Percentiles rank a stretch among this genome's conserved stretches.
phyloP scores from a whole-genome alignment of 35 echinoderm and acorn worm genomes.

The Amphiura filiformis region DNA sequence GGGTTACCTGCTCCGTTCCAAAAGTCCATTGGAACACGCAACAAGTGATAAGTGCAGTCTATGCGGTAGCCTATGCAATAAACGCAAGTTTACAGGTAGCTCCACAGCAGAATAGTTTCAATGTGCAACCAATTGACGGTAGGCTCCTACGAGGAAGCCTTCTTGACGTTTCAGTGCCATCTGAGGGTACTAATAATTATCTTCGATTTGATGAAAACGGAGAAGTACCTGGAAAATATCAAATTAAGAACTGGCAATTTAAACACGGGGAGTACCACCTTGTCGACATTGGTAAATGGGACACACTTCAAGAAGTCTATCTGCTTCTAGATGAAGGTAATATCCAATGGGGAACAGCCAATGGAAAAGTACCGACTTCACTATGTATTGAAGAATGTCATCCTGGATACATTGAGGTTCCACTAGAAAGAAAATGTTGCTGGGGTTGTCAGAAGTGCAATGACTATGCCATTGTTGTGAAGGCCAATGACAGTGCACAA shows the following conservation, averaged over 20 bases:
- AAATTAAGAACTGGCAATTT: not conserved
- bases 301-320: not conserved
- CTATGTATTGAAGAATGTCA: too few relatives aligned
- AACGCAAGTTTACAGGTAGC: not conserved
- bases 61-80: constrained; percentile 6
- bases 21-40: not conserved
- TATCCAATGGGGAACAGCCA: too few relatives aligned
- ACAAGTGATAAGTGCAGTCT: constrained; percentile 17
- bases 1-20: too few relatives aligned
- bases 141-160: not conserved
- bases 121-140: not conserved
- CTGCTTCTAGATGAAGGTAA: not conserved
- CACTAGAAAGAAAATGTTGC: too few relatives aligned
- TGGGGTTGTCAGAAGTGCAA: too few relatives aligned
- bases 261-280: not conserved
- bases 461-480: too few relatives aligned
- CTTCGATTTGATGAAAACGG: constrained; percentile 9
- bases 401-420: too few relatives aligned
- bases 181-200: not conserved
- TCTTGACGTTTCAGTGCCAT: not conserved
- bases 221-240: constrained; percentile 13
- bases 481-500: too few relatives aligned
- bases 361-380: too few relatives aligned
- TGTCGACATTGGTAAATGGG: constrained; percentile 5
- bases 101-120: not conserved